A percentile compares a stretch with the other conserved stretches of the same genome.
These are phyloP conservation scores for Halcyon senegalensis DNA, from an alignment of 2,113 vertebrate species.

Conservation along the genomic window DNA sequence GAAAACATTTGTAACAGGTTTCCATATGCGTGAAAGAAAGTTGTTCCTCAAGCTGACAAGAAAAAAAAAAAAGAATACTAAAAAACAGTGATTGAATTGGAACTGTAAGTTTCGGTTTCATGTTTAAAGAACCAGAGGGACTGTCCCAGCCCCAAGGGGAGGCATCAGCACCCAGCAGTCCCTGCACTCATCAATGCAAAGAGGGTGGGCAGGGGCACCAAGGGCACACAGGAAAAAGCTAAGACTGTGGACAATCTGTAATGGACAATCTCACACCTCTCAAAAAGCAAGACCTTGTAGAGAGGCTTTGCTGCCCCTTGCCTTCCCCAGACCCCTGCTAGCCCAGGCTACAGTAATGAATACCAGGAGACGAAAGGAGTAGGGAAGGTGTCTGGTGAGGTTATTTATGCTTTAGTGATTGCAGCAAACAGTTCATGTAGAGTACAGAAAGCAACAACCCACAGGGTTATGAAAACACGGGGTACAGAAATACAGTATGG, in stretches of 20 bases:
- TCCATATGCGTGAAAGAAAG: background rate
- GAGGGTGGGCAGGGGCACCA: background rate
- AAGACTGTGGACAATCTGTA: background rate
- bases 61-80: background rate
- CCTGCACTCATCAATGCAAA: background rate
- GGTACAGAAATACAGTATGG: background rate
- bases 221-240: background rate
- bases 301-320: background rate
- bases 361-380: background rate
- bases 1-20: background rate
- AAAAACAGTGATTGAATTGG: background rate
- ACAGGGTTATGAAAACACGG: background rate
- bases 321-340: background rate
- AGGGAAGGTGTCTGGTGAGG: background rate
- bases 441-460: background rate
- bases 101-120: background rate
- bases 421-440: background rate
- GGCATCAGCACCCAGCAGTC: background rate
- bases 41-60: background rate
- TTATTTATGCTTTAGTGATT: background rate
- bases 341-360: background rate
- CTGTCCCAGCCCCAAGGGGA: background rate
- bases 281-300: background rate
- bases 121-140: background rate
- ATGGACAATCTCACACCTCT: background rate